Percentiles rank a stretch among this genome's conserved stretches.
These are phyloP conservation scores for Brachionus asplanchnoidis DNA, from an alignment of 1,140 invertebrate genomes.

Conservation along the genomic window DNA sequence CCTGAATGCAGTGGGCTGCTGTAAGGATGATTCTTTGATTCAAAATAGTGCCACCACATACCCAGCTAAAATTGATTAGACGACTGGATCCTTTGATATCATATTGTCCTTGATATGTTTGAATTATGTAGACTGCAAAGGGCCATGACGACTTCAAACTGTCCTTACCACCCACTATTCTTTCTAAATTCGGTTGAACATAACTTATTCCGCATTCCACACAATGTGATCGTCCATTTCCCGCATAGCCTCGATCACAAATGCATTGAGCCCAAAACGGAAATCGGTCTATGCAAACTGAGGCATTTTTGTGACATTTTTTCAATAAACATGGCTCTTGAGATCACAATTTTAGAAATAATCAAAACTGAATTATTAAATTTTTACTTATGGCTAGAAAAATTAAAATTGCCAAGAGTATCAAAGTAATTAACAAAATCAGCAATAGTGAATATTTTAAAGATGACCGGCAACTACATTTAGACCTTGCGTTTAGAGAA, in stretches of 20 bases:
- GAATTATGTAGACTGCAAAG: constrained; percentile 9
- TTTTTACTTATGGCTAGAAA: constrained; percentile 10
- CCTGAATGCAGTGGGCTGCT: constrained; percentile 7
- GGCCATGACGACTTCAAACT: neutral
- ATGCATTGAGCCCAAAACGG: constrained; percentile 38
- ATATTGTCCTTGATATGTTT: constrained; percentile 11
- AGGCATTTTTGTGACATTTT: constrained; percentile 36
- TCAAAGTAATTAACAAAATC: neutral
- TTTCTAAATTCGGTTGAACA: neutral
- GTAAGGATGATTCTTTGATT: constrained; percentile 26
- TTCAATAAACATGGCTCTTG: constrained; percentile 36
- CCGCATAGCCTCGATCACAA: neutral
- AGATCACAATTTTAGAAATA: neutral
- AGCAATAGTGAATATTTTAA: neutral
- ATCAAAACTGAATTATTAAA: neutral
- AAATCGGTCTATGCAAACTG: constrained; percentile 27
- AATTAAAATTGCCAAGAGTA: neutral
- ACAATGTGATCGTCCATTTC: constrained; percentile 16
- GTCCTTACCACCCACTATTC: constrained; percentile 21
- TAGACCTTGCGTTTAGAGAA: neutral
- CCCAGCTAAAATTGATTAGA: constrained; percentile 11
- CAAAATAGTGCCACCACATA: constrained; percentile 21
- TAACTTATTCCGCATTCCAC: constrained; percentile 20
- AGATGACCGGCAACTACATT: neutral
- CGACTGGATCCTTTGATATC: neutral